phyloP scores from a whole-genome alignment of 2,888 invertebrate genomes.

The Blastobasis adustella region DNA sequence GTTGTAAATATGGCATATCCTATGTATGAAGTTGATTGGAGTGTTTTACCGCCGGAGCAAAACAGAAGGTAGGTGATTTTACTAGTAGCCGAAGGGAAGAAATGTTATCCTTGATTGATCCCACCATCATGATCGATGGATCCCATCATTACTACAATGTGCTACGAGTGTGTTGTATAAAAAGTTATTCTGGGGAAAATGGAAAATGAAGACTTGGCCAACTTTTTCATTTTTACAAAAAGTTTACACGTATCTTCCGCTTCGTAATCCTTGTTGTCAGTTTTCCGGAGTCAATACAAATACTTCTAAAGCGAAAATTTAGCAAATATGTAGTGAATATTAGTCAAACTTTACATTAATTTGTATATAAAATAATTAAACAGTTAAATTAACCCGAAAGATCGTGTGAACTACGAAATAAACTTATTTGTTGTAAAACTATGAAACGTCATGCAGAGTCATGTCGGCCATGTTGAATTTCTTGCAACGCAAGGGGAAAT shows the following conservation, averaged over 20 bases:
- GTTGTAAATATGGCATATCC: slow-evolving; percentile 61
- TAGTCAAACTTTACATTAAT: not conserved
- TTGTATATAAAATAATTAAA: not conserved
- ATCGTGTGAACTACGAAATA: not conserved
- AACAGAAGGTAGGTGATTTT: slow-evolving; percentile 82
- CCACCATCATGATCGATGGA: no score
- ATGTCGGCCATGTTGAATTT: slow-evolving; percentile 73
- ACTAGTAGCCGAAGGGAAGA: not conserved
- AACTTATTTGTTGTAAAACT: slow-evolving; percentile 8
- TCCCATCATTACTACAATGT: no score
- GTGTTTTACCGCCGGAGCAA: slow-evolving; percentile 88
- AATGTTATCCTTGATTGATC: no score
- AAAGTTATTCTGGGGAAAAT: not conserved
- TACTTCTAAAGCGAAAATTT: not conserved
- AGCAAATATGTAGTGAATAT: not conserved
- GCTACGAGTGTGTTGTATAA: no score
- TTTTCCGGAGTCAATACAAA: slow-evolving; percentile 9
- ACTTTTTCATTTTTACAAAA: not conserved
- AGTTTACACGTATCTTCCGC: slow-evolving; percentile 45
- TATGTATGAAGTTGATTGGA: slow-evolving; percentile 88
- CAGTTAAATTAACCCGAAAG: not conserved
- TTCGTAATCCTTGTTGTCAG: slow-evolving; percentile 26
- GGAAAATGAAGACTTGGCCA: slow-evolving; percentile 8
- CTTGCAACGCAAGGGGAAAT: slow-evolving; percentile 72
- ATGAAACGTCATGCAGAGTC: slow-evolving; percentile 58